These are phyloP conservation scores for Dolomedes plantarius DNA, from an alignment of 2,888 invertebrate species.

Conservation along the genomic window DNA sequence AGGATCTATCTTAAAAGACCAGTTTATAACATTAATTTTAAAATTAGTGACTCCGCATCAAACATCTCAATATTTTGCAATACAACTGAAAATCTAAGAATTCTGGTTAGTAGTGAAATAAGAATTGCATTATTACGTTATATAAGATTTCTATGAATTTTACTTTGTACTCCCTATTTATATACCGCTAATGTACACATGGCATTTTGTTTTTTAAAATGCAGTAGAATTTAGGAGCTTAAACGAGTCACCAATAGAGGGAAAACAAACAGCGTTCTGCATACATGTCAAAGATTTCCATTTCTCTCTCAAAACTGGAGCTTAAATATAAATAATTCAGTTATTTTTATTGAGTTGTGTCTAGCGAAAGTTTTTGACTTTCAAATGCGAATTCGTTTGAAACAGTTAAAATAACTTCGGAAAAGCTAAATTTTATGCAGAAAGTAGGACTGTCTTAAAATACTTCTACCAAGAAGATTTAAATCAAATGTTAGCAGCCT, in stretches of 20 bases:
- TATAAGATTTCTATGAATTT: too few species aligned
- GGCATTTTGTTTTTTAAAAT: too few species aligned
- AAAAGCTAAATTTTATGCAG: not conserved
- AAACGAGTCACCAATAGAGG: not conserved
- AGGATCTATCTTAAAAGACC: too few species aligned
- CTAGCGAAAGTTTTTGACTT: slow-evolving; percentile 10
- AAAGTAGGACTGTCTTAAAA: not conserved
- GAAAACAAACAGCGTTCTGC: not conserved
- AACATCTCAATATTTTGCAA: too few species aligned
- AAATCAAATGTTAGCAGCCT: not conserved
- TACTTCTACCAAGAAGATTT: not conserved
- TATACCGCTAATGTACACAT: too few species aligned
- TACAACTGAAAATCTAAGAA: too few species aligned
- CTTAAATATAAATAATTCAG: slow-evolving; percentile 12
- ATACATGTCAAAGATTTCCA: not conserved
- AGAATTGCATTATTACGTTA: too few species aligned
- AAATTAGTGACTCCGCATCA: too few species aligned
- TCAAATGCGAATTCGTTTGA: not conserved
- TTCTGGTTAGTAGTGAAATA: too few species aligned
- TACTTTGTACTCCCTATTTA: too few species aligned
- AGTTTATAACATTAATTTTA: too few species aligned
- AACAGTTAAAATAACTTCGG: not conserved
- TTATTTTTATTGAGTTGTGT: not conserved
- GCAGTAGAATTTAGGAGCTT: too few species aligned
- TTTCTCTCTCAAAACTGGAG: not conserved